These are phyloP conservation scores for Triops cancriformis DNA, from an alignment of 1,140 invertebrate genomes.

Conservation along the genomic window DNA sequence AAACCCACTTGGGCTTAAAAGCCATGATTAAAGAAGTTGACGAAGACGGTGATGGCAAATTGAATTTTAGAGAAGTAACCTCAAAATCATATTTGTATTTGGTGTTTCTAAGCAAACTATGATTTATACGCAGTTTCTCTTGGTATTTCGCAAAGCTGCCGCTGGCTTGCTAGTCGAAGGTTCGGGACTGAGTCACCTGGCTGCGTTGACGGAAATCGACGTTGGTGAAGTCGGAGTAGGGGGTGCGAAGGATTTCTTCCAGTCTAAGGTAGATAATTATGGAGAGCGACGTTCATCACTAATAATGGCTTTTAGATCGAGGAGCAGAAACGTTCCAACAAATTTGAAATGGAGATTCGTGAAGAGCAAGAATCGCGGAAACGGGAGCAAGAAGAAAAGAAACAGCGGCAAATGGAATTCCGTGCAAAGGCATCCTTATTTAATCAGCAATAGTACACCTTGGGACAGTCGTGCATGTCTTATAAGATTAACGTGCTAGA, in stretches of 20 bases:
- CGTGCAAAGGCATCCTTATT: slow-evolving; percentile 75
- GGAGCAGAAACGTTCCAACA: slow-evolving; percentile 63
- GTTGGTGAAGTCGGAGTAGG: slow-evolving; percentile 80
- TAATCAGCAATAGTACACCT: slow-evolving; percentile 34
- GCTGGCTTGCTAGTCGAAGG: slow-evolving; percentile 71
- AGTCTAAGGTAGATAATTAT: slow-evolving; percentile 59
- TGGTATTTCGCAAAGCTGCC: slow-evolving; percentile 78
- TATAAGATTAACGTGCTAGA: background rate
- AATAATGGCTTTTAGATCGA: slow-evolving; percentile 54
- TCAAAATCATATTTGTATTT: background rate
- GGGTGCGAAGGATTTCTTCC: slow-evolving; percentile 82
- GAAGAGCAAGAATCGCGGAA: slow-evolving; percentile 76
- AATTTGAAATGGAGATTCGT: slow-evolving; percentile 78
- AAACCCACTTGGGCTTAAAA: slow-evolving; percentile 87
- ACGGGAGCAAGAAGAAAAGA: slow-evolving; percentile 66
- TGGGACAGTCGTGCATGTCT: background rate
- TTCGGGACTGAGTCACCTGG: slow-evolving; percentile 71
- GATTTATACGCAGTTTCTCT: slow-evolving; percentile 53
- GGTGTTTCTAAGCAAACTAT: slow-evolving; percentile 24
- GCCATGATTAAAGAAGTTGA: slow-evolving; percentile 91
- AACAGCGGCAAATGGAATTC: slow-evolving; percentile 62
- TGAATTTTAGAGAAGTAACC: slow-evolving; percentile 77
- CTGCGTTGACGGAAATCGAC: slow-evolving; percentile 73
- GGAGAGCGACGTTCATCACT: background rate
- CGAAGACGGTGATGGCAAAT: slow-evolving; percentile 77